These are phyloP conservation scores for Erynnis tages DNA, from an alignment of 2,888 invertebrate genomes.

Conservation along the genomic window DNA sequence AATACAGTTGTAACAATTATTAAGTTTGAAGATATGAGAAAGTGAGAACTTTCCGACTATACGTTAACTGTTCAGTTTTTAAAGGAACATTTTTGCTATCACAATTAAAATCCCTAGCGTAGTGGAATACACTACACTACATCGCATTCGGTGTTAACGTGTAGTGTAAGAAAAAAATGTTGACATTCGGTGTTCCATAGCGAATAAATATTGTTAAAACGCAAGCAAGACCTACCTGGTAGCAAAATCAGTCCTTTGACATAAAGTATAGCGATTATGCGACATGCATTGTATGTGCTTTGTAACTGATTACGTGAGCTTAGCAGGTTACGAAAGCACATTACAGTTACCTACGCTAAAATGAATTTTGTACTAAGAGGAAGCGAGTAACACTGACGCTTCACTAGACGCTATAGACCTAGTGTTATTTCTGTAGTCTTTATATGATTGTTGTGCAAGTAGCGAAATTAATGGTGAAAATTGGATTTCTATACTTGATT, in stretches of 20 bases:
- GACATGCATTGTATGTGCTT: slow-evolving; percentile 41
- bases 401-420: slow-evolving; percentile 40
- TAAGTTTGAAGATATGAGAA: no score
- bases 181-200: no score
- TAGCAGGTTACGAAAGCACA: slow-evolving; percentile 68
- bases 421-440: neutral
- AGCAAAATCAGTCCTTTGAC: neutral
- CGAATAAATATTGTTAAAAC: no score
- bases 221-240: neutral
- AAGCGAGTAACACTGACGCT: slow-evolving; percentile 43
- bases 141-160: no score
- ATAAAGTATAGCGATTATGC: slow-evolving; percentile 9
- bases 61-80: no score
- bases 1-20: no score
- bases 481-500: no score
- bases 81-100: no score
- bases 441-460: neutral
- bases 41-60: no score
- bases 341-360: slow-evolving; percentile 59
- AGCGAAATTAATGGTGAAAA: neutral
- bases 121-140: no score
- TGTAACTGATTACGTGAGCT: slow-evolving; percentile 68
- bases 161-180: no score
- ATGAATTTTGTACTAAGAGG: slow-evolving; percentile 67
- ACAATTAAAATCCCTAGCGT: no score